phyloP scores from a whole-genome alignment of 2,797 vertebrate species.

The Schizopygopsis malacanthus region DNA sequence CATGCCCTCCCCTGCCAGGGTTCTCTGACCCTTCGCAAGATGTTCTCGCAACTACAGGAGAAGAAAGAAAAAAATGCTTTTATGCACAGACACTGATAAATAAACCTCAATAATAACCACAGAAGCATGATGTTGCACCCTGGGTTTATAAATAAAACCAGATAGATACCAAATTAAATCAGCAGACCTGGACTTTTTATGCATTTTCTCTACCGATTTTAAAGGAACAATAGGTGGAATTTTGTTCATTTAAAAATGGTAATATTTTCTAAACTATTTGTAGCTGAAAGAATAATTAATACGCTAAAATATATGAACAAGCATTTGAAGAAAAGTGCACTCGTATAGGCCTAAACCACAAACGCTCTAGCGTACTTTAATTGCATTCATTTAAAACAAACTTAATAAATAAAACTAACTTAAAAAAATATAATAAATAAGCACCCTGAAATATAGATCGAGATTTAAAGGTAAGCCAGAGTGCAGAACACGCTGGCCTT shows the following conservation, averaged over 20 bases:
- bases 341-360: not conserved
- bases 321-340: not conserved
- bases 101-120: constrained; percentile 17
- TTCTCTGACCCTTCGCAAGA: constrained; percentile 98
- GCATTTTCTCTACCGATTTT: not conserved
- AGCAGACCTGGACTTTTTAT: not conserved
- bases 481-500: not conserved
- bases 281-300: constrained; percentile 6
- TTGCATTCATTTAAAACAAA: not conserved
- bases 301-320: not conserved
- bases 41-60: constrained; percentile 91
- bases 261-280: not conserved
- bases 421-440: constrained; percentile 24
- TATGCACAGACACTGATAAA: not conserved
- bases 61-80: not conserved
- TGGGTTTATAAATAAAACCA: not conserved
- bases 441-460: not conserved
- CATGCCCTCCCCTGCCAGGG: constrained; percentile 98
- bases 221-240: not conserved
- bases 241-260: not conserved
- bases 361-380: not conserved
- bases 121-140: not conserved
- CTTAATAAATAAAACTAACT: not conserved
- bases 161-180: not conserved
- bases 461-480: constrained; percentile 33